Percentiles rank a stretch among this genome's conserved stretches.
Conservation (phyloP, 2,888 invertebrate species). For the Drosophila tanythrix region DNA sequence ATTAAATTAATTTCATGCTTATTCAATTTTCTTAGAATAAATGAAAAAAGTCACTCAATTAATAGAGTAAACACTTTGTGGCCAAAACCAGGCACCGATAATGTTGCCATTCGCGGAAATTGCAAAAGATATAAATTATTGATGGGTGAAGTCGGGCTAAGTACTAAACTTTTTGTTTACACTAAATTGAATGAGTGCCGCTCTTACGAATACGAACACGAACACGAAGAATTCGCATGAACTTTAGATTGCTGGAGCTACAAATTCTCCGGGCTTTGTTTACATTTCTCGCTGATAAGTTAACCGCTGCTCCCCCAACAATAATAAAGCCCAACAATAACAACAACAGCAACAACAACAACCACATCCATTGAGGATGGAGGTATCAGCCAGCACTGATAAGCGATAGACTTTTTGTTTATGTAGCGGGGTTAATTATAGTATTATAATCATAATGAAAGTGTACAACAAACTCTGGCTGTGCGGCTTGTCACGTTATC, state of each 20-base stretch:
- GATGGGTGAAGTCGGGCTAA: slow-evolving; percentile 7
- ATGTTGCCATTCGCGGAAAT: slow-evolving; percentile 13
- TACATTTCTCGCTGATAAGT: slow-evolving; percentile 37
- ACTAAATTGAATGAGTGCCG: slow-evolving; percentile 14
- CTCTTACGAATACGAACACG: slow-evolving; percentile 1
- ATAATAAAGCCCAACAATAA: background rate
- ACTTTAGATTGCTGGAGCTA: slow-evolving; percentile 32
- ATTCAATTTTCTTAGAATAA: background rate
- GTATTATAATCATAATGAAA: slow-evolving; percentile 17
- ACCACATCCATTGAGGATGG: slow-evolving; percentile 1
- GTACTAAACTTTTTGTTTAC: slow-evolving; percentile 27
- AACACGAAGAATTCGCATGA: slow-evolving; percentile 4
- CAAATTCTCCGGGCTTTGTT: slow-evolving; percentile 24
- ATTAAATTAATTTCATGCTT: background rate
- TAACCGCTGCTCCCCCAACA: background rate
- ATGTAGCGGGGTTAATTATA: slow-evolving; percentile 8
- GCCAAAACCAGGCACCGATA: slow-evolving; percentile 4
- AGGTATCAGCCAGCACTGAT: slow-evolving; percentile 23
- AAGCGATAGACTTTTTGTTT: slow-evolving; percentile 22
- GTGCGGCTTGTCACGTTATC: slow-evolving; percentile 20
- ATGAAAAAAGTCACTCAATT: background rate
- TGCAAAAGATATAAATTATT: slow-evolving; percentile 22
- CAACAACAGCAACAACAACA: background rate
- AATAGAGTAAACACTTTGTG: slow-evolving; percentile 5
- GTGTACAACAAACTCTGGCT: background rate